Percentiles rank a stretch among this genome's conserved stretches.
Evolutionary conservation across 2,797 vertebrate species (phyloP).

Genomic region (Chanos chanos): DNA sequence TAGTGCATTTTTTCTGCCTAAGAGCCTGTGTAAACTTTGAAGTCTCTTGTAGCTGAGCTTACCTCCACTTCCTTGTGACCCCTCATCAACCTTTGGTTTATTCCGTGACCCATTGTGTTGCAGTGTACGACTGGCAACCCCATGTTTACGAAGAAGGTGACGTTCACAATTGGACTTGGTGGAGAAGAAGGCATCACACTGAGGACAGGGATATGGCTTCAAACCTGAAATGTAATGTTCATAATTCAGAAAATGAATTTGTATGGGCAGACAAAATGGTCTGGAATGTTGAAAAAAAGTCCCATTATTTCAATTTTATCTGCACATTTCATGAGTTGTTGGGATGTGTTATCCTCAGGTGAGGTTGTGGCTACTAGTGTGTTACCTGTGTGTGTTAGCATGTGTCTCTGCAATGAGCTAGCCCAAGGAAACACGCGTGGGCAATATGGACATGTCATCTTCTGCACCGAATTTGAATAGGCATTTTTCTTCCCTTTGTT

Average conservation of each 20-base stretch:
- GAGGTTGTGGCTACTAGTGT: no score
- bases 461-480: slow-evolving; percentile 89
- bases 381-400: slow-evolving; percentile 86
- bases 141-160: slow-evolving; percentile 85
- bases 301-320: no score
- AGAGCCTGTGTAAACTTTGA: no score
- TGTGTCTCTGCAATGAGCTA: slow-evolving; percentile 91
- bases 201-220: slow-evolving; percentile 84
- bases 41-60: slow-evolving; percentile 24
- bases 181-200: slow-evolving; percentile 83
- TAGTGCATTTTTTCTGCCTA: no score
- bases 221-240: slow-evolving; percentile 67
- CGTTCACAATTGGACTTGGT: slow-evolving; percentile 90
- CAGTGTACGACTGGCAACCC: slow-evolving; percentile 74
- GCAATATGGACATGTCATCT: slow-evolving; percentile 90
- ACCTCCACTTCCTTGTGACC: slow-evolving; percentile 73
- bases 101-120: slow-evolving; percentile 69
- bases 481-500: slow-evolving; percentile 84
- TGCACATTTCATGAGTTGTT: no score
- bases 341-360: no score
- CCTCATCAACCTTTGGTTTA: slow-evolving; percentile 72
- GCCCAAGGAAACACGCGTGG: slow-evolving; percentile 92
- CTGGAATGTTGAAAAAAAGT: no score
- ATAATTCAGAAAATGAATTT: no score
- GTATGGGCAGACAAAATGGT: no score